These are phyloP conservation scores for Tauraco erythrolophus DNA, from an alignment of 2,113 vertebrate genomes.

Conservation along the genomic window DNA sequence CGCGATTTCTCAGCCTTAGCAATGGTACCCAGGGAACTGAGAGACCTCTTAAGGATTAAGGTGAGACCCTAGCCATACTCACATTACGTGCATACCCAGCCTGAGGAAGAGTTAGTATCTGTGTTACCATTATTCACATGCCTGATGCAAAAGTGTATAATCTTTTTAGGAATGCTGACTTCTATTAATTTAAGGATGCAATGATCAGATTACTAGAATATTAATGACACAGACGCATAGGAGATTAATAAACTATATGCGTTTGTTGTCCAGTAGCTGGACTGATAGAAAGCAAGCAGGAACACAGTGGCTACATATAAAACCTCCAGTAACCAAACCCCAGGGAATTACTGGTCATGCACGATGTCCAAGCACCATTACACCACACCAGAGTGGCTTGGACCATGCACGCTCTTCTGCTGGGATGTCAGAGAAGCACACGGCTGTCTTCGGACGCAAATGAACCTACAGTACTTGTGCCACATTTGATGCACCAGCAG, in stretches of 20 bases:
- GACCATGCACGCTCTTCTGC: no score
- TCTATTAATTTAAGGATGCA: conserved; percentile 26
- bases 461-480: no score
- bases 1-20: background rate
- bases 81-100: background rate
- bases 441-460: no score
- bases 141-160: background rate
- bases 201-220: background rate
- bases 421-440: no score
- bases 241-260: background rate
- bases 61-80: background rate
- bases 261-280: background rate
- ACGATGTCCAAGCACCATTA: background rate
- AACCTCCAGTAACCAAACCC: background rate
- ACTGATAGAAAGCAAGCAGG: background rate
- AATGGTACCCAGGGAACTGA: background rate
- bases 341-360: background rate
- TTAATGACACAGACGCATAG: background rate
- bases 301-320: background rate
- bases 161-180: background rate
- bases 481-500: no score
- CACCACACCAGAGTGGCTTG: no score
- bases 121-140: background rate
- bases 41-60: background rate
- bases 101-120: background rate